phyloP scores from a whole-genome alignment of 2,888 invertebrate species.

The Melanostoma mellinum region DNA sequence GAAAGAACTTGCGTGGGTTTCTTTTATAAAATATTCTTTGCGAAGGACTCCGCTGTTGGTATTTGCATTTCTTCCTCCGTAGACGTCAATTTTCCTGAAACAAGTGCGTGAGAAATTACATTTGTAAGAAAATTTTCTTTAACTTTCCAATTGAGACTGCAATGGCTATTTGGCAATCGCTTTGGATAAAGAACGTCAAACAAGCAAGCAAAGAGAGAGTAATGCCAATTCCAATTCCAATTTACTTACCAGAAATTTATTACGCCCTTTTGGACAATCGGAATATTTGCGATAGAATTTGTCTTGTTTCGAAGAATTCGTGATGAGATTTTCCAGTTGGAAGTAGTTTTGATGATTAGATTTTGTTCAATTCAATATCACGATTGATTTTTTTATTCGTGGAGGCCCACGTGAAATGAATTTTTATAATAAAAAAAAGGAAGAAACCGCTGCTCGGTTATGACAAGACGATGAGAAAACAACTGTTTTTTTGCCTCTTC shows the following conservation, averaged over 20 bases:
- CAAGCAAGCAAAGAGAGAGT: conserved; percentile 34
- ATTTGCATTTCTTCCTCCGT: conserved; percentile 69
- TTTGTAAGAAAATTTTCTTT: conserved; percentile 1
- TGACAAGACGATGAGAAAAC: conserved; percentile 70
- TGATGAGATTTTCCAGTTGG: conserved; percentile 20
- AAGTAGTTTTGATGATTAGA: conserved; percentile 28
- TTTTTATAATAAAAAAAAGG: conserved; percentile 59
- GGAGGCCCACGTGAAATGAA: conserved; percentile 46
- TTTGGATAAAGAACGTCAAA: conserved; percentile 47
- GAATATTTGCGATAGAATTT: conserved; percentile 35
- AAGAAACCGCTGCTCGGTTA: conserved; percentile 70
- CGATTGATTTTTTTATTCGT: conserved; percentile 28
- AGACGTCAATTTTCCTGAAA: conserved; percentile 56
- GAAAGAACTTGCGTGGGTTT: neutral
- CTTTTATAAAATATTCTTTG: conserved; percentile 44
- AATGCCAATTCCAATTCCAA: conserved; percentile 18
- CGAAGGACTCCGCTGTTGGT: conserved; percentile 27
- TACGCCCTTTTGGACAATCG: conserved; percentile 68
- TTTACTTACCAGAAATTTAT: conserved; percentile 62
- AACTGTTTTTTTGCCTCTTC: conserved; percentile 64
- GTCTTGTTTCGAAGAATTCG: conserved; percentile 13
- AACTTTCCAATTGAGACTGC: conserved; percentile 46
- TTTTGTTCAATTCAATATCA: conserved; percentile 14
- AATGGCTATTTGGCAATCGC: conserved; percentile 21
- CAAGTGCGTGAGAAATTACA: neutral